Percentiles rank a stretch among this genome's conserved stretches.
phyloP scores from a whole-genome alignment of 2,888 invertebrate genomes.

The Caenorhabditis becei region DNA sequence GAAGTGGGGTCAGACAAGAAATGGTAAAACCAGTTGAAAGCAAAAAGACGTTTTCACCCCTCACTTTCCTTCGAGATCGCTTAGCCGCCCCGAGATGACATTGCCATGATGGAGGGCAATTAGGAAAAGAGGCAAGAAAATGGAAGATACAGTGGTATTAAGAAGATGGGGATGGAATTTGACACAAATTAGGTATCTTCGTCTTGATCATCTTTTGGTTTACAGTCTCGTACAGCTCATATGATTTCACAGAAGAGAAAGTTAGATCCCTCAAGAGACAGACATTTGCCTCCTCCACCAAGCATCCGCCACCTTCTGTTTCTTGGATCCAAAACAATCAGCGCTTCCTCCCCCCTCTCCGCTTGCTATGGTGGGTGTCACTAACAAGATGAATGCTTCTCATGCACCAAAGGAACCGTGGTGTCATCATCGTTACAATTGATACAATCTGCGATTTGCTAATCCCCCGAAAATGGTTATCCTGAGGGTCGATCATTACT shows the following conservation, averaged over 20 bases:
- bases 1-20: conserved; percentile 12
- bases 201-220: neutral
- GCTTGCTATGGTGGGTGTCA: conserved; percentile 25
- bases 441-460: conserved; percentile 50
- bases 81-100: conserved; percentile 46
- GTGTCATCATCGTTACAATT: conserved; percentile 10
- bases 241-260: neutral
- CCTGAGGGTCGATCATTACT: conserved; percentile 7
- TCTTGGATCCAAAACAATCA: conserved; percentile 31
- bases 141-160: conserved; percentile 7
- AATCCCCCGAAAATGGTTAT: conserved; percentile 37
- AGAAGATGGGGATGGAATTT: conserved; percentile 22
- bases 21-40: conserved; percentile 53
- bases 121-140: conserved; percentile 2
- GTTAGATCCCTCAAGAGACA: neutral
- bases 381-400: conserved; percentile 39
- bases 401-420: conserved; percentile 18
- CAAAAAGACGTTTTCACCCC: conserved; percentile 7
- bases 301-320: neutral
- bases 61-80: conserved; percentile 33
- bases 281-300: conserved; percentile 11
- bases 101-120: conserved; percentile 53
- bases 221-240: neutral
- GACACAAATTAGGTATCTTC: conserved; percentile 52
- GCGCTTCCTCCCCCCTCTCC: neutral